Evolutionary conservation across 2,113 vertebrate genomes (phyloP).

Genomic region (Pseudopodoces humilis): DNA sequence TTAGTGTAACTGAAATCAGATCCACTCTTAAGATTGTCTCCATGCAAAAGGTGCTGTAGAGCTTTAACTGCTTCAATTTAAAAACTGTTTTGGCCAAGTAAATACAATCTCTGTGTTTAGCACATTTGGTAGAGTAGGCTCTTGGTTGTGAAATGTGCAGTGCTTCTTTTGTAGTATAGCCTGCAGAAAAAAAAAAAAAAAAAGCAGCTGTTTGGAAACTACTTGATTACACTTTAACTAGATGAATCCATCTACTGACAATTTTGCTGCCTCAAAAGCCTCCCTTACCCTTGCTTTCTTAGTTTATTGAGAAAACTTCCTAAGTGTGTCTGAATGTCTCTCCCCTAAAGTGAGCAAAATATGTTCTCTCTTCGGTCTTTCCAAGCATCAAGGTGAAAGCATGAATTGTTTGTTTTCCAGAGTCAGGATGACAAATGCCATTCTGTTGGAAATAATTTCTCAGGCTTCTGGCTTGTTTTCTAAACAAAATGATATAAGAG

Average conservation of each 20-base stretch:
- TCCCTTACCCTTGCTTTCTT: not conserved
- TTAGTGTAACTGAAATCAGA: not conserved
- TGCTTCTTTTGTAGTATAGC: not conserved
- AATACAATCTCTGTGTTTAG: not conserved
- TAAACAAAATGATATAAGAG: not conserved
- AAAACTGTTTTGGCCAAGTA: not conserved
- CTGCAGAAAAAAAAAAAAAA: not conserved
- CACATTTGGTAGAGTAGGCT: not conserved
- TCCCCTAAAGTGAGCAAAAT: not conserved
- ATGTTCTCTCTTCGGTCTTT: not conserved
- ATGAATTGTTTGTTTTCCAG: not conserved
- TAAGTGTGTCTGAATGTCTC: not conserved
- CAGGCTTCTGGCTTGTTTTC: not conserved
- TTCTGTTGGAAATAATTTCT: not conserved
- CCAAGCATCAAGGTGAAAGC: not conserved
- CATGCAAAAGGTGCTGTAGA: not conserved
- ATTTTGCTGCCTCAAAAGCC: not conserved
- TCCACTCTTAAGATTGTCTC: not conserved
- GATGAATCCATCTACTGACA: not conserved
- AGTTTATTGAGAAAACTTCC: not conserved
- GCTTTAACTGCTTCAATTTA: not conserved
- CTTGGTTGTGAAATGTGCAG: not conserved
- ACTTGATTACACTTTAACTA: not conserved
- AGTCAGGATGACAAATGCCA: not conserved
- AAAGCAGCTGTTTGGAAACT: not conserved